Evolutionary conservation across 2,797 vertebrate genomes (phyloP).

Genomic region (Limnodromus scolopaceus): DNA sequence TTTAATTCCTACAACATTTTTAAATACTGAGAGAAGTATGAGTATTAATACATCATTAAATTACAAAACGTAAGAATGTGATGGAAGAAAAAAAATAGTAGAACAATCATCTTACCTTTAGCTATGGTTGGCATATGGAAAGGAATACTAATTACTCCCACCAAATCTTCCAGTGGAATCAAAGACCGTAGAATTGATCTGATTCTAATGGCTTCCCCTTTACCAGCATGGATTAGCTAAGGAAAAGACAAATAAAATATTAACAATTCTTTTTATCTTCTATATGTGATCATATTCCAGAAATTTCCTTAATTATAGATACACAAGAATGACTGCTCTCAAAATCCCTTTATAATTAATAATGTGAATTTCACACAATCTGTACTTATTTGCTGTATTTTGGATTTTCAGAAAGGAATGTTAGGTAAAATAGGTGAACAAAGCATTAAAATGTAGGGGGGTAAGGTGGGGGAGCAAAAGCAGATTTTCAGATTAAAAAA

Average conservation of each 20-base stretch:
- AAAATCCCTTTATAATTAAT: not conserved
- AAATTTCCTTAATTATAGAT: not conserved
- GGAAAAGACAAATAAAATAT: not conserved
- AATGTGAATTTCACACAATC: not conserved
- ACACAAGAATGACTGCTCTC: not conserved
- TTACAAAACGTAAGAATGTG: not conserved
- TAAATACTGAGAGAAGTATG: not conserved
- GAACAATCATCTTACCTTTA: slow-evolving; percentile 83
- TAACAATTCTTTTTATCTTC: not conserved
- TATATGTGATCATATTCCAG: not conserved
- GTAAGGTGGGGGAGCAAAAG: not conserved
- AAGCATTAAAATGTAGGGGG: not conserved
- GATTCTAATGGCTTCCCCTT: slow-evolving; percentile 96
- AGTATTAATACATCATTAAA: not conserved
- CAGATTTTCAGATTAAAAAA: not conserved
- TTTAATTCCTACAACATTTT: not conserved
- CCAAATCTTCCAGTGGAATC: slow-evolving; percentile 93
- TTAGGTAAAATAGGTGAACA: not conserved
- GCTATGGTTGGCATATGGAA: slow-evolving; percentile 93
- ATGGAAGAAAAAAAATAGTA: not conserved
- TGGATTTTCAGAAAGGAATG: not conserved
- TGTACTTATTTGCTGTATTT: not conserved
- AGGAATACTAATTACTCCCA: slow-evolving; percentile 94
- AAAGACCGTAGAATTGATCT: slow-evolving; percentile 93
- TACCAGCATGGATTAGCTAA: slow-evolving; percentile 93